Percentiles rank a stretch among this genome's conserved stretches.
phyloP scores from a whole-genome alignment of 2,797 vertebrate genomes.

The Paramormyrops hopkinsi region DNA sequence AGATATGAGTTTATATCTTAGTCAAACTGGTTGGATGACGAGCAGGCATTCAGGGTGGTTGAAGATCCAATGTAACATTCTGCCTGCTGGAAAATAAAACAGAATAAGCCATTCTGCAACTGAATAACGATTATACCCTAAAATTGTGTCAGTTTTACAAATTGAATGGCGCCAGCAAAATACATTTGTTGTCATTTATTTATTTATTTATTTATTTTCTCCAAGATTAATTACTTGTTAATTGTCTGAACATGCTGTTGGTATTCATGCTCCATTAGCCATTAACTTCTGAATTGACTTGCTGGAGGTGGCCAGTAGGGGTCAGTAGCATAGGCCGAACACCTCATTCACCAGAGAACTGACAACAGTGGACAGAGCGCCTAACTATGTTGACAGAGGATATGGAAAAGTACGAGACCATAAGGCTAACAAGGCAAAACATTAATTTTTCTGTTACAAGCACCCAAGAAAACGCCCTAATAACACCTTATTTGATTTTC shows the following conservation, averaged over 20 bases:
- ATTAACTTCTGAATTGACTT: background rate
- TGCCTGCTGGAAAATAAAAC: constrained; percentile 26
- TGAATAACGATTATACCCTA: constrained; percentile 13
- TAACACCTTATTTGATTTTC: background rate
- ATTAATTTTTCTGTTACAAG: background rate
- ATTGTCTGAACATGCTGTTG: background rate
- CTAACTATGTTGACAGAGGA: background rate
- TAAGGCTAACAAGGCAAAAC: background rate
- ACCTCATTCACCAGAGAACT: background rate
- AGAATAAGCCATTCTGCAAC: background rate
- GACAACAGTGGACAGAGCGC: background rate
- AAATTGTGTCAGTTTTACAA: constrained; percentile 1
- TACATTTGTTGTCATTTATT: constrained; percentile 3
- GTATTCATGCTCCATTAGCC: background rate
- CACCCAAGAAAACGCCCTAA: background rate
- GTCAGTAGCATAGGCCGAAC: background rate
- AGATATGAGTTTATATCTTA: constrained; percentile 28
- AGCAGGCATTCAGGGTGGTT: constrained; percentile 31
- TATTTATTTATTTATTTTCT: background rate
- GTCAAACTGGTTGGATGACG: constrained; percentile 38
- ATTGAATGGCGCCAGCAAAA: background rate
- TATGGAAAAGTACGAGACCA: background rate
- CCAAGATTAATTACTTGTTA: background rate
- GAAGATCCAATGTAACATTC: constrained; percentile 26
- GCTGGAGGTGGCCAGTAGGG: background rate